A percentile compares a stretch with the other conserved stretches of the same genome.
Evolutionary conservation across 2,797 vertebrate genomes (phyloP).

Genomic region (Squalus acanthias): DNA sequence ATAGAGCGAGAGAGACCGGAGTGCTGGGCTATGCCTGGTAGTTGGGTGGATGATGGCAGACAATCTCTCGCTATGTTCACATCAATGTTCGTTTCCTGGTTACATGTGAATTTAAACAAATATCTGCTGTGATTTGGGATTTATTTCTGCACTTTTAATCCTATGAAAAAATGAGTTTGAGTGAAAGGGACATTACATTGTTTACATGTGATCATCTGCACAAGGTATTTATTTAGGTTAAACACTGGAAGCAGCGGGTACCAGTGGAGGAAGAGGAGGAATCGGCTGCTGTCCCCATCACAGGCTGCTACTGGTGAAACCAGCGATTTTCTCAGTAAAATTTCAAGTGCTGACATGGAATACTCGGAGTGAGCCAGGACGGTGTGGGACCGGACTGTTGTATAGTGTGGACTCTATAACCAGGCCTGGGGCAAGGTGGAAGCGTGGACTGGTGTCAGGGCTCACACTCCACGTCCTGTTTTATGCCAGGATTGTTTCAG

Average conservation of each 20-base stretch:
- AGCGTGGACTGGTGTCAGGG: too few species aligned
- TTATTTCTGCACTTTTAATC: neutral
- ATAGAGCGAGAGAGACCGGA: neutral
- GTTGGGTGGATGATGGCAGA: neutral
- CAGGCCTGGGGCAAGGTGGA: too few species aligned
- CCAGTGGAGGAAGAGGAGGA: too few species aligned
- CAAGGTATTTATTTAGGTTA: neutral
- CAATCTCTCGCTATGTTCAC: neutral
- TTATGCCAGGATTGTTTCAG: neutral
- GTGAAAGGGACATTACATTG: neutral
- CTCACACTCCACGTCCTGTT: too few species aligned
- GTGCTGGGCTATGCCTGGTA: too few species aligned
- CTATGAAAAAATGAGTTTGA: neutral
- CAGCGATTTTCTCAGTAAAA: too few species aligned
- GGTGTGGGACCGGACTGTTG: too few species aligned
- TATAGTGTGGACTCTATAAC: too few species aligned
- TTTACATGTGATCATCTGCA: neutral
- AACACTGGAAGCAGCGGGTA: neutral
- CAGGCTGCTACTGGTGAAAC: neutral
- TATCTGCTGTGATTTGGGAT: neutral
- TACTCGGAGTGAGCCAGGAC: too few species aligned
- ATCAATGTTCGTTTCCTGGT: neutral
- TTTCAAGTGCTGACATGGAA: too few species aligned
- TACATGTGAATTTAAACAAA: neutral
- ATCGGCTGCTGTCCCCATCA: too few species aligned